Evolutionary conservation across 2,888 invertebrate species (phyloP).

Genomic region (Mesoligia furuncula): DNA sequence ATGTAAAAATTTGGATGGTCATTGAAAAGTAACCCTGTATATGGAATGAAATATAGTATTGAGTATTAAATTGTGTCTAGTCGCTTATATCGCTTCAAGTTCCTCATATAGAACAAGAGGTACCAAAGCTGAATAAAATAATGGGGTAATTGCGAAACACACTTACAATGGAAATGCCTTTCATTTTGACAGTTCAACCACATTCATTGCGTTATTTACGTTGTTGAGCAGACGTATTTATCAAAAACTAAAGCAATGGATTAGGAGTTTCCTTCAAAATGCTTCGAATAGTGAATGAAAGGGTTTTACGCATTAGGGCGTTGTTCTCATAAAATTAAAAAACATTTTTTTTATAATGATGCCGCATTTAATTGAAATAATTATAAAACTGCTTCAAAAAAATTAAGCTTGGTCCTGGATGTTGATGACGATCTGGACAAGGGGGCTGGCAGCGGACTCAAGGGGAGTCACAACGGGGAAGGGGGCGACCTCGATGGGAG

Average conservation of each 20-base stretch:
- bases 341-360: neutral
- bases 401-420: conserved; percentile 57
- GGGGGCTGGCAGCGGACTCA: conserved; percentile 58
- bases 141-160: neutral
- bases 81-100: neutral
- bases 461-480: conserved; percentile 57
- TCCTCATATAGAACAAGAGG: neutral
- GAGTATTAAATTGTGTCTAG: no score
- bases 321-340: neutral
- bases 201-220: neutral
- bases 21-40: no score
- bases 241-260: neutral
- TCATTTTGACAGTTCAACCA: neutral
- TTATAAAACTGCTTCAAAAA: conserved; percentile 17
- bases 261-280: neutral
- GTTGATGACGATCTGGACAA: conserved; percentile 74
- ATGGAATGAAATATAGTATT: no score
- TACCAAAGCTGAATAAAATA: neutral
- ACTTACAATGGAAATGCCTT: neutral
- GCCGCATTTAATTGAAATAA: conserved; percentile 32
- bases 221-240: neutral
- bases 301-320: neutral
- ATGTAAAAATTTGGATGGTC: no score
- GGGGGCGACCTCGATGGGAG: conserved; percentile 40
- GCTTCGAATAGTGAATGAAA: neutral